These are phyloP conservation scores for Pterocles orientalis DNA, from an alignment of 2,113 vertebrate genomes.

Conservation along the genomic window DNA sequence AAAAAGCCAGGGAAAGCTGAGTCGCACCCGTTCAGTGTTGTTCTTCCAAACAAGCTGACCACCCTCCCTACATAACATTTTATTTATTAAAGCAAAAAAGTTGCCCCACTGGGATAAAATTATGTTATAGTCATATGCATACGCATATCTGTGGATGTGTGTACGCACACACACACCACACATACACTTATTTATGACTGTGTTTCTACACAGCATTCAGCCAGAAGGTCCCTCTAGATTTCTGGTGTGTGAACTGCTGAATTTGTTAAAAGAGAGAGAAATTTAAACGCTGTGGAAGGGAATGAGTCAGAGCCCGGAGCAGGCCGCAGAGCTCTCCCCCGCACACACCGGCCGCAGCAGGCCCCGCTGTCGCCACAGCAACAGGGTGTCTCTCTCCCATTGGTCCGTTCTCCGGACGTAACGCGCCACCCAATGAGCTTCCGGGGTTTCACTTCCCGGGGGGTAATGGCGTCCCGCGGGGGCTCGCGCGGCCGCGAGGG, in stretches of 20 bases:
- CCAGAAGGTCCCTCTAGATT: not conserved
- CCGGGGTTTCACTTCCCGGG: fast-evolving
- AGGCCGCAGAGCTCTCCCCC: fast-evolving
- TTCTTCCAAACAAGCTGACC: conserved; percentile 76
- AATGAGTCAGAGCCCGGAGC: not conserved
- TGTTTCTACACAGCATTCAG: not conserved
- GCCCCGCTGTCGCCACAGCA: not conserved
- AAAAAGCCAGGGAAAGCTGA: conserved; percentile 79
- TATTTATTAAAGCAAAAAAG: conserved; percentile 53
- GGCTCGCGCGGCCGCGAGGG: fast-evolving
- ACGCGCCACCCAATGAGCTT: not conserved
- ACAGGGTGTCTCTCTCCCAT: not conserved
- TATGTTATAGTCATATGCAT: not conserved
- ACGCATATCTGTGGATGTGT: not conserved
- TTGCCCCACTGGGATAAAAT: conserved; percentile 33
- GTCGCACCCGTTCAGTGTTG: conserved; percentile 75
- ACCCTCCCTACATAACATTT: conserved; percentile 67
- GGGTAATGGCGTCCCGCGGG: fast-evolving
- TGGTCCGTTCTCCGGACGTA: not conserved
- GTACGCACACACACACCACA: not conserved
- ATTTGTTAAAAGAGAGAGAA: not conserved
- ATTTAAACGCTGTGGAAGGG: not conserved
- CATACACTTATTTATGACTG: not conserved
- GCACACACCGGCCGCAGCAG: not conserved
- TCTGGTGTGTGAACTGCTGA: not conserved